A percentile compares a stretch with the other conserved stretches of the same genome.
phyloP scores from a whole-genome alignment of 2,888 invertebrate species.

The Troglohyphantes excavatus region DNA sequence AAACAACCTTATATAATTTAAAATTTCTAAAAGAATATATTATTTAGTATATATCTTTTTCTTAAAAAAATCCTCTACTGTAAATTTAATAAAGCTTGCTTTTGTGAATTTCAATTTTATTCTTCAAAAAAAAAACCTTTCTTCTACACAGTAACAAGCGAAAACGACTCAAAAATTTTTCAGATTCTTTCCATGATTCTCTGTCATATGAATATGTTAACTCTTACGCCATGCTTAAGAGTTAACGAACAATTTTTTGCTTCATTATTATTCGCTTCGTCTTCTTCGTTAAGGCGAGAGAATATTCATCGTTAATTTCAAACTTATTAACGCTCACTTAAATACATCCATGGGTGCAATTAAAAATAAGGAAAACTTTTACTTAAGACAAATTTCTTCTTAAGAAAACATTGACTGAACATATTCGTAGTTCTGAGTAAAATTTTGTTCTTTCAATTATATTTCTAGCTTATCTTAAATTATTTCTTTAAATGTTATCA shows the following conservation, averaged over 20 bases:
- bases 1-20: too few relatives aligned
- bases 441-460: background rate
- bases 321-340: conserved; percentile 43
- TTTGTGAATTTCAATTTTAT: too few relatives aligned
- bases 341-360: conserved; percentile 13
- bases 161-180: too few relatives aligned
- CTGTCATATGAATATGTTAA: background rate
- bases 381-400: conserved; percentile 18
- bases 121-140: too few relatives aligned
- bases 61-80: too few relatives aligned
- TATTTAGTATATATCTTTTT: too few relatives aligned
- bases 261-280: background rate
- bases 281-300: background rate
- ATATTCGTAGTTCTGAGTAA: background rate
- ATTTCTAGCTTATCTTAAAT: background rate
- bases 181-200: background rate
- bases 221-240: background rate
- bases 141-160: too few relatives aligned
- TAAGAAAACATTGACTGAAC: conserved; percentile 33
- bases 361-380: conserved; percentile 26
- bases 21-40: too few relatives aligned
- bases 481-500: conserved; percentile 13
- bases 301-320: conserved; percentile 11
- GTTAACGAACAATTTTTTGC: background rate
- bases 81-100: too few relatives aligned